phyloP scores from a whole-genome alignment of 64 coral and sea anemone species.

The Dendronephthya gigantea region DNA sequence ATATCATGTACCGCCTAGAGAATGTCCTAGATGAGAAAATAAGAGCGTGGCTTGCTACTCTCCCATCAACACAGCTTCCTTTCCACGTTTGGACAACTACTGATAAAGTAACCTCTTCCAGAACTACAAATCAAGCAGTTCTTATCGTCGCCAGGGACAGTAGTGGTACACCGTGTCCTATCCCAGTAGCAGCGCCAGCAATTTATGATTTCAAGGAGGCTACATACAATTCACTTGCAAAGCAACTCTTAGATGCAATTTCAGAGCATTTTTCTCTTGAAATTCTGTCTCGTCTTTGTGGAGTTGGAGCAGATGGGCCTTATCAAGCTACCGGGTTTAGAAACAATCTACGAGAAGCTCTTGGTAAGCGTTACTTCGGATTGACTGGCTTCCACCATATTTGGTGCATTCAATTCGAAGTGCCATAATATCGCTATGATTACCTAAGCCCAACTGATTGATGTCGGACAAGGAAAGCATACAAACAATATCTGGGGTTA shows the following conservation, averaged over 20 bases:
- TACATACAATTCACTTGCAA: not conserved
- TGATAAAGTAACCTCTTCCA: not conserved
- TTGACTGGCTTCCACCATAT: no score
- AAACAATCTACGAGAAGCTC: not conserved
- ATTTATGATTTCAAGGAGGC: not conserved
- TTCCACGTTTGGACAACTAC: not conserved
- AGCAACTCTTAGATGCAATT: not conserved
- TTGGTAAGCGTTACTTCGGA: no score
- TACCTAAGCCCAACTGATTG: no score
- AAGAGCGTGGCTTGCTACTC: not conserved
- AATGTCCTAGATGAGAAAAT: not conserved
- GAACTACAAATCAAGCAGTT: not conserved
- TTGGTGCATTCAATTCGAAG: no score
- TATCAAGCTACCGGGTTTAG: not conserved
- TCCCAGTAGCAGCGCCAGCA: slow-evolving; percentile 4
- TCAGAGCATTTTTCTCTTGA: not conserved
- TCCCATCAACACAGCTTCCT: not conserved
- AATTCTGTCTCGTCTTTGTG: slow-evolving; percentile 15
- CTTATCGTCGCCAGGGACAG: not conserved
- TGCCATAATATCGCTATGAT: no score
- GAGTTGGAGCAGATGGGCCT: not conserved
- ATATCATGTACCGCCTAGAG: slow-evolving; percentile 12
- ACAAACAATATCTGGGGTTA: no score
- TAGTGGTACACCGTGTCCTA: slow-evolving; percentile 3
- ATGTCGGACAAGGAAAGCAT: no score